Conservation (phyloP, 2,888 invertebrate genomes). For the Peribatodes rhomboidaria region DNA sequence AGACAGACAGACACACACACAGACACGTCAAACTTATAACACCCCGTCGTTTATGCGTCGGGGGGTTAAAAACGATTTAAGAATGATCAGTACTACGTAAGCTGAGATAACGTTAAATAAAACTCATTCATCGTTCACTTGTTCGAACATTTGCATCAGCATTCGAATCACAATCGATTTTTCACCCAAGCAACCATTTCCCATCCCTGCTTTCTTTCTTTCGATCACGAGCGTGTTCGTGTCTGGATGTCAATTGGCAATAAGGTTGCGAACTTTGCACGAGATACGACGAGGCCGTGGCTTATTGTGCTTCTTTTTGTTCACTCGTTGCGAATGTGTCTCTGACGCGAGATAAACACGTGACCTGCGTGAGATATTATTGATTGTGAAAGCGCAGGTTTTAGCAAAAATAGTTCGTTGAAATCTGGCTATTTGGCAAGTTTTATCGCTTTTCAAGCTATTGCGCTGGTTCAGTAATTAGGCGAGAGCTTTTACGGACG, state of each 20-base stretch:
- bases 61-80: no score
- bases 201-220: constrained; percentile 63
- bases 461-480: no score
- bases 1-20: no score
- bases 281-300: constrained; percentile 56
- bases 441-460: no score
- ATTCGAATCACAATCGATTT: constrained; percentile 10
- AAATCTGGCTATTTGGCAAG: no score
- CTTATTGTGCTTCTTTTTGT: constrained; percentile 67
- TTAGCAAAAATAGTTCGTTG: neutral
- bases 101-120: neutral
- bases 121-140: no score
- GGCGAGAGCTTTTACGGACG: no score
- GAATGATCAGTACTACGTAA: no score
- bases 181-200: neutral
- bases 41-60: no score
- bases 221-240: constrained; percentile 81
- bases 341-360: constrained; percentile 62
- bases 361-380: constrained; percentile 40
- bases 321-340: constrained; percentile 62
- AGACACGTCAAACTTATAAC: no score
- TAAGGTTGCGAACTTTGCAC: constrained; percentile 75
- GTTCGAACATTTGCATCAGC: neutral
- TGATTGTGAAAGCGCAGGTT: neutral
- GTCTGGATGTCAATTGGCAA: constrained; percentile 83